Conservation (phyloP, 2,797 vertebrate genomes). For the Alca torda region DNA sequence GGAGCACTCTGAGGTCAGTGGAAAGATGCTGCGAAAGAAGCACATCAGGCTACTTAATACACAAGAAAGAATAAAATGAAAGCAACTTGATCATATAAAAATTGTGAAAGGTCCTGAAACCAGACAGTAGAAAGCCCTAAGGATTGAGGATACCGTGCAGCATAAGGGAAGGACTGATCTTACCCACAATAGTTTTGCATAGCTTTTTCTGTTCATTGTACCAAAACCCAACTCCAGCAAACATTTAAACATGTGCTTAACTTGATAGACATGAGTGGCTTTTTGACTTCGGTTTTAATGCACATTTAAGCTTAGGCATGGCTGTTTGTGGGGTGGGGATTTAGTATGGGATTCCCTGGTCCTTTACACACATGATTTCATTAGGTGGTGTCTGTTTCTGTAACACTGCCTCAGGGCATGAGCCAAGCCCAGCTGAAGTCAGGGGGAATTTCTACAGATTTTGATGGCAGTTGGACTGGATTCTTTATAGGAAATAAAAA, state of each 20-base stretch:
- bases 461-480: constrained; percentile 2
- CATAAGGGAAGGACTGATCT: not conserved
- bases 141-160: not conserved
- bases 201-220: not conserved
- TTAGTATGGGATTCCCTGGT: constrained; percentile 34
- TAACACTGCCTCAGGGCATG: not conserved
- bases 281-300: constrained; percentile 41
- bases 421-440: constrained; percentile 29
- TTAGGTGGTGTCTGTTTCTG: constrained; percentile 48
- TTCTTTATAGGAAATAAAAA: constrained; percentile 45
- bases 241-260: constrained; percentile 35
- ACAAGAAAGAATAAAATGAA: not conserved
- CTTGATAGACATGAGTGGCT: constrained; percentile 15
- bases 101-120: not conserved
- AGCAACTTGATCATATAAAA: not conserved
- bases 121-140: not conserved
- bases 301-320: constrained; percentile 31
- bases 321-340: constrained; percentile 24
- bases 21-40: not conserved
- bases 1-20: not conserved
- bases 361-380: constrained; percentile 49
- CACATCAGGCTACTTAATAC: not conserved
- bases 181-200: not conserved
- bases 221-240: not conserved
- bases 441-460: constrained; percentile 28